These are phyloP conservation scores for Chroicocephalus ridibundus DNA, from an alignment of 2,113 vertebrate species.

Conservation along the genomic window DNA sequence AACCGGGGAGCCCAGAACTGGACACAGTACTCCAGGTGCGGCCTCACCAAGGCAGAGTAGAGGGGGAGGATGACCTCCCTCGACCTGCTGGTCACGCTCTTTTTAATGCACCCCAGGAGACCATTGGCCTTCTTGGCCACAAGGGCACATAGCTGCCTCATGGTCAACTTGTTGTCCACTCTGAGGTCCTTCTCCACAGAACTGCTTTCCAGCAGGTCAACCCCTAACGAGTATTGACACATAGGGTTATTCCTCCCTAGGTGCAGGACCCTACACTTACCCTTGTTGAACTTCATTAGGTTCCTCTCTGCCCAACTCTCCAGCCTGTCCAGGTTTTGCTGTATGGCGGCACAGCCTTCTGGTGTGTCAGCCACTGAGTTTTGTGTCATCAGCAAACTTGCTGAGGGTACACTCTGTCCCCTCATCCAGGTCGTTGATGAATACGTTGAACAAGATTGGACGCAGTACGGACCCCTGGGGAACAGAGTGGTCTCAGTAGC, in stretches of 20 bases:
- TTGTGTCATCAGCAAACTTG: neutral
- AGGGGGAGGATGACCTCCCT: neutral
- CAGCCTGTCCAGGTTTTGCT: neutral
- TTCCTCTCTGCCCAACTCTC: neutral
- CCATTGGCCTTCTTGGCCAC: neutral
- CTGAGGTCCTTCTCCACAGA: neutral
- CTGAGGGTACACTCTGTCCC: neutral
- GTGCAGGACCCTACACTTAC: neutral
- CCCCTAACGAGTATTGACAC: neutral
- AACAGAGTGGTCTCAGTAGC: neutral
- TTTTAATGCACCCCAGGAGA: neutral
- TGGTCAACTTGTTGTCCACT: neutral
- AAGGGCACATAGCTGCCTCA: neutral
- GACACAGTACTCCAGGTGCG: neutral
- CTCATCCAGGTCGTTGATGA: neutral
- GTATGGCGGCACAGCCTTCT: neutral
- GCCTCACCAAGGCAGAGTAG: neutral
- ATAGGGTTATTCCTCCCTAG: neutral
- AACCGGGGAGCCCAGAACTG: neutral
- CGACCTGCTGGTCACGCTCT: neutral
- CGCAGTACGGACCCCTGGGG: neutral
- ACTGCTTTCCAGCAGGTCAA: neutral
- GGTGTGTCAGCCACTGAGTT: neutral
- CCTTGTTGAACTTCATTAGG: neutral
- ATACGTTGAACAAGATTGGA: neutral